Evolutionary conservation across 2,888 invertebrate species (phyloP), one percentile per base, ranked within the genome.

Genomic region (Drosophila silvestris): DNA sequence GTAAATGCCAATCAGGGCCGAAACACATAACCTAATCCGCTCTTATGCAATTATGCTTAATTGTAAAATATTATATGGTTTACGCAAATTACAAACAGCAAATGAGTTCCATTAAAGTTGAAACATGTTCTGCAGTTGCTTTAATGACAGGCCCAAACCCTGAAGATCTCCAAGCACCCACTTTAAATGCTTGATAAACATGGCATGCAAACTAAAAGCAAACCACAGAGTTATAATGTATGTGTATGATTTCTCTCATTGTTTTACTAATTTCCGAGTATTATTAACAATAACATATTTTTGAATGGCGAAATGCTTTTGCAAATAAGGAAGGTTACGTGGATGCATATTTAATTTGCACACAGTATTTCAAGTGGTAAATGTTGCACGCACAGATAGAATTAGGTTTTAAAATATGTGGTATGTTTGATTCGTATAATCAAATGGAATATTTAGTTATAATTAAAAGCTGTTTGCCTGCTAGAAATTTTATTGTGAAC

Each of bases 21-120:
- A 63, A 62, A 59, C 52, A 30, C 64, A 61, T 70, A 75, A 44
- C 35, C 52, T 16, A 74, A 64, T 72, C 54, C 60, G 64, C 78
- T 77, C 70, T 71, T 77, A 86, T 75, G 82, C 87, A 86, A 89
- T 86, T 82, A 86, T 84, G 74, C 79, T 84, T 86, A 84, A 89
- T 82, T 81, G 85, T 77, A 53, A 86, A 89, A 79, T 81, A 89
- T 89, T 82, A 80, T 89, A 74, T 64, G 76, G 73, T 74, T 85
- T 82, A 76, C 83, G 61, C 88, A 87, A 84, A 84, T 87, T 87
- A 76, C 85, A 72, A 77, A 70, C 59, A 32, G 57, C 69, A 83
- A 85, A 81, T 79, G 81, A 57, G 73, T 62, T 66, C 64, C 76
- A 57, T 28, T 58, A 66, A 60, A 58, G 35, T 37, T 44, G 54